phyloP scores from a whole-genome alignment of 2,113 vertebrate genomes.

The rabbit (Oryctolagus cuniculus) region DNA sequence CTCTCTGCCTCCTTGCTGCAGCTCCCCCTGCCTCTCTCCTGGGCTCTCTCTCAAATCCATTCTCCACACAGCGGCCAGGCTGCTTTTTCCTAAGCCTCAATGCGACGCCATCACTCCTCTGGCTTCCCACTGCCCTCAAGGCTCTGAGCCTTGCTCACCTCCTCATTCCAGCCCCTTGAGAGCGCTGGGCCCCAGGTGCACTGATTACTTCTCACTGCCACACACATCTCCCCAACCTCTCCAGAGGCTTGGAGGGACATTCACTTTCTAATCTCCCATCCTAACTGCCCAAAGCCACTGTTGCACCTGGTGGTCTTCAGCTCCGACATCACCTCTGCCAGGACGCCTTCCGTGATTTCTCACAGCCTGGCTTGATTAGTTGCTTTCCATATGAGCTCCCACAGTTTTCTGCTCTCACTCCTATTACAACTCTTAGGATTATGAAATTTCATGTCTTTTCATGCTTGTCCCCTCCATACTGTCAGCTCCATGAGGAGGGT shows the following conservation, averaged over 20 bases:
- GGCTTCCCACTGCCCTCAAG: background rate
- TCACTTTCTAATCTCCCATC: background rate
- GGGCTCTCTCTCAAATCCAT: background rate
- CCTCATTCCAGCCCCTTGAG: background rate
- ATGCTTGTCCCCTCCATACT: background rate
- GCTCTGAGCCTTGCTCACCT: no score
- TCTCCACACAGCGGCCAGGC: background rate
- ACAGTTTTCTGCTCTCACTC: background rate
- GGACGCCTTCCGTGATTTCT: constrained; percentile 11
- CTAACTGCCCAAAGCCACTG: background rate
- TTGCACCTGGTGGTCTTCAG: background rate
- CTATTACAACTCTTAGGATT: background rate
- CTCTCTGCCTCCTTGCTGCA: no score
- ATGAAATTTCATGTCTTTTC: background rate
- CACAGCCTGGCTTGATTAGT: background rate
- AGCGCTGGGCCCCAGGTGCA: background rate
- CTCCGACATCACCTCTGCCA: background rate
- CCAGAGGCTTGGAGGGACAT: background rate
- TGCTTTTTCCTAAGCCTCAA: constrained; percentile 18
- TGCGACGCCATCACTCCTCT: background rate
- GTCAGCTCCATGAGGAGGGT: background rate
- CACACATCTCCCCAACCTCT: background rate
- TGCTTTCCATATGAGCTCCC: background rate
- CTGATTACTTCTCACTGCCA: background rate
- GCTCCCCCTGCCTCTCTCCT: background rate